phyloP scores from a whole-genome alignment of 2,113 vertebrate genomes.

The Saiga tatarica region DNA sequence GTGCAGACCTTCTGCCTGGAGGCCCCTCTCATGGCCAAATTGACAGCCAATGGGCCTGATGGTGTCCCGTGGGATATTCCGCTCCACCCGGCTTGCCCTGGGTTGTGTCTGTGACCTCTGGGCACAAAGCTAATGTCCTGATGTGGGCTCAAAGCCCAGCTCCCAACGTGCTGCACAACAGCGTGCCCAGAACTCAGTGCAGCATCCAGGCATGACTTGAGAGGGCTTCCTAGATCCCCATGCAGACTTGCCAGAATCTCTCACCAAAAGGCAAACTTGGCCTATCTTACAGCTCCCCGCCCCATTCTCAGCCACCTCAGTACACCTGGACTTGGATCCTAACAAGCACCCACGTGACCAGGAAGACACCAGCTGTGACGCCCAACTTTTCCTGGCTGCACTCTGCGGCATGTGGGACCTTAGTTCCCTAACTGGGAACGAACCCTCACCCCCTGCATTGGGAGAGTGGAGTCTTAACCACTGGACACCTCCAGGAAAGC shows the following conservation, averaged over 20 bases:
- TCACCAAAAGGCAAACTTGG: not conserved
- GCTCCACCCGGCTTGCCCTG: fast-evolving
- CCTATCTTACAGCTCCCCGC: fast-evolving
- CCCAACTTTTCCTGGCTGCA: not conserved
- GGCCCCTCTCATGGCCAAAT: fast-evolving
- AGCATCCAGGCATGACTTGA: too few species aligned
- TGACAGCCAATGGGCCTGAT: fast-evolving
- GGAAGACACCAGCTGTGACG: fast-evolving
- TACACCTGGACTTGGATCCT: not conserved
- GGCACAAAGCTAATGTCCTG: not conserved
- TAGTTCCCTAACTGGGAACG: too few species aligned
- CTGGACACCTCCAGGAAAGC: not conserved
- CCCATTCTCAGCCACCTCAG: fast-evolving
- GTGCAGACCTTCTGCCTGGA: not conserved
- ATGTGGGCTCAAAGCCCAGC: not conserved
- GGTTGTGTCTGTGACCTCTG: not conserved
- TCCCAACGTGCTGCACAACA: fast-evolving
- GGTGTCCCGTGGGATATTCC: fast-evolving
- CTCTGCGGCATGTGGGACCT: not conserved
- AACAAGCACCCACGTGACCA: too few species aligned
- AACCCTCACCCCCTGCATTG: not conserved
- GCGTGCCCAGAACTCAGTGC: too few species aligned
- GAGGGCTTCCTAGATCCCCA: fast-evolving
- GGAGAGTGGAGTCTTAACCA: not conserved
- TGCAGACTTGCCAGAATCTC: not conserved